Evolutionary conservation across 2,888 invertebrate species (phyloP).

Genomic region (Mayetiola destructor): DNA sequence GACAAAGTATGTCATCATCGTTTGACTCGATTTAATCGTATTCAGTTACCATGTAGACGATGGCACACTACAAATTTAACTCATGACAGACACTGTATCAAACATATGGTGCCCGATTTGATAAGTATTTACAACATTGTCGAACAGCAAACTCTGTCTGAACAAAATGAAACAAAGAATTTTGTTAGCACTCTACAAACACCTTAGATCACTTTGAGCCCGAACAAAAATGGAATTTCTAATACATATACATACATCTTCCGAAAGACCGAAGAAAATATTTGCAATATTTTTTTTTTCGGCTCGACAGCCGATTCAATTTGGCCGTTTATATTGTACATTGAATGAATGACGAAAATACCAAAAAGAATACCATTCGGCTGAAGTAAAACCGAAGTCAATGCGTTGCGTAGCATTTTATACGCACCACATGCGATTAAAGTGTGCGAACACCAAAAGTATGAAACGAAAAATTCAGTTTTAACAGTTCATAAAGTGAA

Average conservation of each 20-base stretch:
- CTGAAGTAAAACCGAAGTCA: no score
- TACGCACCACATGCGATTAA: constrained; percentile 6
- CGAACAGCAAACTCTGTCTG: not conserved
- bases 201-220: no score
- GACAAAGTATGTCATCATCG: constrained; percentile 4
- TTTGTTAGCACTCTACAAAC: not conserved
- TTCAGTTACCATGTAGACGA: constrained; percentile 1
- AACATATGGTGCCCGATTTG: constrained; percentile 4
- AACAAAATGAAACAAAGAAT: not conserved
- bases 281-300: no score
- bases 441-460: not conserved
- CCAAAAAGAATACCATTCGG: no score
- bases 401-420: no score
- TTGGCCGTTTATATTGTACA: no score
- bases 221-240: no score
- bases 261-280: no score
- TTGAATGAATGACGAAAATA: no score
- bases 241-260: no score
- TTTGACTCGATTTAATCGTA: constrained; percentile 3
- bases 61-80: constrained; percentile 5
- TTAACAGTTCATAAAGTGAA: not conserved
- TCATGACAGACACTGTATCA: not conserved
- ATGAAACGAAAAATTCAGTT: not conserved
- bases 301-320: no score
- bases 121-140: no score